Evolutionary conservation across 2,797 vertebrate species (phyloP).

Genomic region (Rhinogobio ventralis): DNA sequence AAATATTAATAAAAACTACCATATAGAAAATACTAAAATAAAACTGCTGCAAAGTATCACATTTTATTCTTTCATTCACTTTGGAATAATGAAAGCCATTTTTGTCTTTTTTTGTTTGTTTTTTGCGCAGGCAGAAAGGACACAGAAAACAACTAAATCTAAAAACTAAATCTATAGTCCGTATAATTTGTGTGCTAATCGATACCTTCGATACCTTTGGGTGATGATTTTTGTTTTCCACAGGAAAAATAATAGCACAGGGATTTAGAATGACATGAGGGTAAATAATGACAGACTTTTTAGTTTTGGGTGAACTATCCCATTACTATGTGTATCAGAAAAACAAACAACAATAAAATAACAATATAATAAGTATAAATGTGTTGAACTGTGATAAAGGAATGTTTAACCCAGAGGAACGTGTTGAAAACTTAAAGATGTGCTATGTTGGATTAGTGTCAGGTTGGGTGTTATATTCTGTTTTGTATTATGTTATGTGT

Average conservation of each 20-base stretch:
- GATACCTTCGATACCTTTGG: background rate
- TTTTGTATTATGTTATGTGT: background rate
- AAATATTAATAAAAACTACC: no score
- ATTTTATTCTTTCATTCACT: no score
- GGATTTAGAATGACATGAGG: background rate
- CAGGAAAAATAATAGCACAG: background rate
- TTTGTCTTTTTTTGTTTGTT: no score
- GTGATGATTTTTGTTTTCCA: slow-evolving; percentile 3
- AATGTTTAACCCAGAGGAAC: background rate
- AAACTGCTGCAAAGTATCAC: background rate
- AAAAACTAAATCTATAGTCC: background rate
- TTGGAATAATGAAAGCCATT: no score
- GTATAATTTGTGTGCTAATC: background rate
- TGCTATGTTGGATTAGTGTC: background rate
- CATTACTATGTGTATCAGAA: background rate
- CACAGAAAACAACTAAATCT: no score
- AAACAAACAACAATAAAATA: background rate
- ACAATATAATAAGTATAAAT: background rate
- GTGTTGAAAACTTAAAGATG: background rate
- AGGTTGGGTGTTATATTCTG: no score
- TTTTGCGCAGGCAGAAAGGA: no score
- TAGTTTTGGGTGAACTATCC: background rate
- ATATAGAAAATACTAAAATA: no score
- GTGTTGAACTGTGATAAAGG: background rate
- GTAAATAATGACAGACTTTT: background rate